Evolutionary conservation across 2,797 vertebrate genomes (phyloP).

Genomic region (Monodelphis domestica): DNA sequence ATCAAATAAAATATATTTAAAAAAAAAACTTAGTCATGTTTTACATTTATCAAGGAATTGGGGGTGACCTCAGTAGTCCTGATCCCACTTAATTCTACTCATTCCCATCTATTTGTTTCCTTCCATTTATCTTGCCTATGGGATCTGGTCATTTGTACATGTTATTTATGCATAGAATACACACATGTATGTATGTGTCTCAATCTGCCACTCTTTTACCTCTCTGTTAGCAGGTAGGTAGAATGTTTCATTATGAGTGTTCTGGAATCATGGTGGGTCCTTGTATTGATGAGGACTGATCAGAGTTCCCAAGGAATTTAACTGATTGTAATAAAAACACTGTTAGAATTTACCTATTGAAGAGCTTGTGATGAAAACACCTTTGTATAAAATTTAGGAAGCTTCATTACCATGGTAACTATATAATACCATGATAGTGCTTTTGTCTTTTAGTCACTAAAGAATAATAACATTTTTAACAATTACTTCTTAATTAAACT

Average conservation of each 20-base stretch:
- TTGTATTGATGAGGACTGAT: not conserved
- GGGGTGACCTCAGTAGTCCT: not conserved
- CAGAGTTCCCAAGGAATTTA: not conserved
- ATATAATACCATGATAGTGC: slow-evolving; percentile 26
- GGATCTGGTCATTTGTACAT: too few species aligned
- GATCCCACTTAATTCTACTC: not conserved
- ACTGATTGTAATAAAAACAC: slow-evolving; percentile 10
- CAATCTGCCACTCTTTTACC: not conserved
- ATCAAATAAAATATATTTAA: not conserved
- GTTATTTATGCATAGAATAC: not conserved
- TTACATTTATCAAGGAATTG: not conserved
- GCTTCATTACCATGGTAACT: slow-evolving; percentile 17
- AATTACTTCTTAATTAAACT: not conserved
- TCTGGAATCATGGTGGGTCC: not conserved
- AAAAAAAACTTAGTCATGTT: not conserved
- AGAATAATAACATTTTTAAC: not conserved
- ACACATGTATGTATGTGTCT: not conserved
- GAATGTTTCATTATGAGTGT: not conserved
- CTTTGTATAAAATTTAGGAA: slow-evolving; percentile 26
- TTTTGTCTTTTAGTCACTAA: slow-evolving; percentile 31
- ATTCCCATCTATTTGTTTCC: not conserved
- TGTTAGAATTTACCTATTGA: not conserved
- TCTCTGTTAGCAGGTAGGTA: not conserved
- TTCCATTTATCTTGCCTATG: not conserved
- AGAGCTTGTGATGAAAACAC: not conserved